These are phyloP conservation scores for Nesometra sesokonis DNA, from an alignment of 35 echinoderm and acorn worm genomes.

Conservation along the genomic window DNA sequence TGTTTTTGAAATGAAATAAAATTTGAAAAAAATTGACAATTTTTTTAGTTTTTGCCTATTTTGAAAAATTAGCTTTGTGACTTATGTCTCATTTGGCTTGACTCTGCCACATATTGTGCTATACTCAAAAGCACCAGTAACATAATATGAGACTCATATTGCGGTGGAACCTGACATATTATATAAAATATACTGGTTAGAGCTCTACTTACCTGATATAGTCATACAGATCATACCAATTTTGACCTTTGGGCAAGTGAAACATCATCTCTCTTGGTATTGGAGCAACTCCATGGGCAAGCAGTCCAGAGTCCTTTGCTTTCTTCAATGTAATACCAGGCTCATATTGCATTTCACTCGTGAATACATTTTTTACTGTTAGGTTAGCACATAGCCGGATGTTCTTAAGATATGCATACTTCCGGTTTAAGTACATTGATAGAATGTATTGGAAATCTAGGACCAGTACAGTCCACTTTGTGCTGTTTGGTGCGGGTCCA, in stretches of 20 bases:
- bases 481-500: constrained; percentile 61
- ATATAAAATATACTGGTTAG: neutral
- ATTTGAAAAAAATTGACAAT: too few species aligned
- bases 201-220: constrained; percentile 58
- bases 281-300: constrained; percentile 64
- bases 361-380: constrained; percentile 90
- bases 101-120: too few species aligned
- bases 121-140: too few species aligned
- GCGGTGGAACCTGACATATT: too few species aligned
- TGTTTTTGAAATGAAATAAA: too few species aligned
- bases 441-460: constrained; percentile 98
- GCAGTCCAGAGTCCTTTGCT: constrained; percentile 65
- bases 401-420: constrained; percentile 72
- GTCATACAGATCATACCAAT: constrained; percentile 73
- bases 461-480: constrained; percentile 72
- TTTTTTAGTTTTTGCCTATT: too few species aligned
- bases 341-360: constrained; percentile 89
- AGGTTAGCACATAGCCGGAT: constrained; percentile 81
- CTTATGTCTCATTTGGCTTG: too few species aligned
- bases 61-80: too few species aligned
- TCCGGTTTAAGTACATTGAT: constrained; percentile 94
- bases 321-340: constrained; percentile 72
- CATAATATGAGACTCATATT: too few species aligned
- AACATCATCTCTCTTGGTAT: constrained; percentile 93
- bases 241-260: constrained; percentile 56